These are phyloP conservation scores for Trichomalopsis sarcophagae DNA, from an alignment of 1,140 invertebrate species.

Conservation along the genomic window DNA sequence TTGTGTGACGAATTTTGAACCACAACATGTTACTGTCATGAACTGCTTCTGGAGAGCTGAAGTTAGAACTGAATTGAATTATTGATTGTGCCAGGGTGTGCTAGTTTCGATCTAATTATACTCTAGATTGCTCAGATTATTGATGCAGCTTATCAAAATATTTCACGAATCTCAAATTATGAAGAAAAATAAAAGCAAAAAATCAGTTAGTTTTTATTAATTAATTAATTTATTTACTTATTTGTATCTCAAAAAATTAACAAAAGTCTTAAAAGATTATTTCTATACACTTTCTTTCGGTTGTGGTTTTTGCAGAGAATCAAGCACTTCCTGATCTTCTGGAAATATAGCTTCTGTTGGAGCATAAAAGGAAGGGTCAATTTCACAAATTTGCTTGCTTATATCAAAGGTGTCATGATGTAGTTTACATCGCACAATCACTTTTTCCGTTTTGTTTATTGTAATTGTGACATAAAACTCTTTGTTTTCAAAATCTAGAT, in stretches of 20 bases:
- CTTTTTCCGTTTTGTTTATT: conserved; percentile 84
- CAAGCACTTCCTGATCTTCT: conserved; percentile 67
- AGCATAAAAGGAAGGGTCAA: conserved; percentile 33
- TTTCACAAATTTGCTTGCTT: conserved; percentile 35
- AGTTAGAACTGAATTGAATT: conserved; percentile 53
- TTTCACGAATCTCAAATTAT: not conserved
- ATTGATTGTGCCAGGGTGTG: conserved; percentile 55
- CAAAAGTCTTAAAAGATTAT: conserved; percentile 23
- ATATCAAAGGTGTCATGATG: conserved; percentile 77
- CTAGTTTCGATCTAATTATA: conserved; percentile 31
- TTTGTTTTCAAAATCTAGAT: conserved; percentile 84
- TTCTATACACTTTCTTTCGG: conserved; percentile 18
- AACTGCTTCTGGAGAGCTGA: conserved; percentile 39
- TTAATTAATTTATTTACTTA: conserved; percentile 8
- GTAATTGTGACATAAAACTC: conserved; percentile 88
- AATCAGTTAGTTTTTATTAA: not conserved
- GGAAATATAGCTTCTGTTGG: conserved; percentile 63
- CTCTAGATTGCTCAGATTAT: not conserved
- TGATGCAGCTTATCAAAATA: not conserved
- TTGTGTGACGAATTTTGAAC: not conserved
- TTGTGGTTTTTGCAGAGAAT: conserved; percentile 61
- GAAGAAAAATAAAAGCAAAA: not conserved
- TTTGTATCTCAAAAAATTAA: conserved; percentile 16
- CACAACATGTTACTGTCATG: conserved; percentile 11
- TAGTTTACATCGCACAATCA: conserved; percentile 81